These are phyloP conservation scores for Agrochola circellaris DNA, from an alignment of 2,888 invertebrate species.

Conservation along the genomic window DNA sequence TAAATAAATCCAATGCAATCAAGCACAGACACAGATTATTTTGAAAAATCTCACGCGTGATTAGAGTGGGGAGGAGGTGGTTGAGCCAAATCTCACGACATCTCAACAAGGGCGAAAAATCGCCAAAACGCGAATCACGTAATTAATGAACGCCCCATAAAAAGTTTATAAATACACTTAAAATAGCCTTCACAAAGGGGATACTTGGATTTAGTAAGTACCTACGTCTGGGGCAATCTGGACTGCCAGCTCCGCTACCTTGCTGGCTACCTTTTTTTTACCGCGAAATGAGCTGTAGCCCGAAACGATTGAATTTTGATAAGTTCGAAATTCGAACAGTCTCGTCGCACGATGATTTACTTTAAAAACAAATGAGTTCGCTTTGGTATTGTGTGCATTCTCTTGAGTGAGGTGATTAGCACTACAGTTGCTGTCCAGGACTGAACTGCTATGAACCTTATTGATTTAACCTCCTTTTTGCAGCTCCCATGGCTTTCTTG, in stretches of 20 bases:
- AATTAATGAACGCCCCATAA: no score
- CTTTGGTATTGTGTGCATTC: background rate
- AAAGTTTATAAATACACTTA: background rate
- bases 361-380: conserved; percentile 13
- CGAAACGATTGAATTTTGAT: background rate
- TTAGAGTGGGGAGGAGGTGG: no score
- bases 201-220: background rate
- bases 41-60: no score
- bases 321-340: background rate
- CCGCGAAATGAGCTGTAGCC: no score
- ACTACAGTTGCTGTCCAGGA: conserved; percentile 6
- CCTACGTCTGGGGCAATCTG: background rate
- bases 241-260: no score
- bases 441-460: conserved; percentile 39
- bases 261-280: background rate
- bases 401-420: background rate
- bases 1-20: no score
- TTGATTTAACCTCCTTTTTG: conserved; percentile 44
- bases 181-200: no score
- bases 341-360: background rate
- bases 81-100: no score
- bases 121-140: no score
- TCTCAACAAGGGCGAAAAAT: no score
- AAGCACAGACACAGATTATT: no score
- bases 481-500: conserved; percentile 34